phyloP scores from a whole-genome alignment of 2,797 vertebrate species.

The Danio aesculapii region DNA sequence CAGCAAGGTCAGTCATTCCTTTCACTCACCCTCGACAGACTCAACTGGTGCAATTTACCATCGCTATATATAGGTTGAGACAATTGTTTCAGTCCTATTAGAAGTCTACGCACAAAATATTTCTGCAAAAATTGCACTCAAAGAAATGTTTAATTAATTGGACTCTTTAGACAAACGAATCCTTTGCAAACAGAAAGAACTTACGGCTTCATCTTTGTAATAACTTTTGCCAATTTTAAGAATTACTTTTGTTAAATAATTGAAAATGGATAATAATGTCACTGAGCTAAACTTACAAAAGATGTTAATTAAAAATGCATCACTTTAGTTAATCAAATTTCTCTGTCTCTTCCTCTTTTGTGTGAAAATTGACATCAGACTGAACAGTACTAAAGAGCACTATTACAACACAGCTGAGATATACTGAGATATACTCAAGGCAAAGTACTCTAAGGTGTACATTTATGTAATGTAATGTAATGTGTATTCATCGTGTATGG shows the following conservation, averaged over 20 bases:
- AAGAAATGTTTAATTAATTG: conserved; percentile 20
- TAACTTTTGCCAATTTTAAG: not conserved
- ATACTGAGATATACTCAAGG: too few species aligned
- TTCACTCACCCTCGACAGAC: not conserved
- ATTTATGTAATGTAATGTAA: too few species aligned
- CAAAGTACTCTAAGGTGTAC: too few species aligned
- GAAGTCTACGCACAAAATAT: not conserved
- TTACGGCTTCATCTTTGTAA: not conserved
- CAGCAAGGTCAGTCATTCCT: not conserved
- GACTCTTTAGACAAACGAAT: not conserved
- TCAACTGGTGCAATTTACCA: conserved; percentile 5
- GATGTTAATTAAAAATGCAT: not conserved
- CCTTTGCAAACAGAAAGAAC: not conserved
- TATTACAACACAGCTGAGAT: not conserved
- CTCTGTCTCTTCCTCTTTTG: not conserved
- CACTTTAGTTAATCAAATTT: not conserved
- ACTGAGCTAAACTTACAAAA: not conserved
- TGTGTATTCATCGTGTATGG: too few species aligned
- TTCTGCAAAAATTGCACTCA: not conserved
- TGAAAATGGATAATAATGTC: not conserved
- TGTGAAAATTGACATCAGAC: not conserved
- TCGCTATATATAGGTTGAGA: not conserved
- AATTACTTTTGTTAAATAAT: not conserved
- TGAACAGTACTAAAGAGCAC: not conserved
- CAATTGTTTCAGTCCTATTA: conserved; percentile 16